Base-by-base conservation (phyloP, 1,140 invertebrate species). In the Tyrophagus putrescentiae region DNA sequence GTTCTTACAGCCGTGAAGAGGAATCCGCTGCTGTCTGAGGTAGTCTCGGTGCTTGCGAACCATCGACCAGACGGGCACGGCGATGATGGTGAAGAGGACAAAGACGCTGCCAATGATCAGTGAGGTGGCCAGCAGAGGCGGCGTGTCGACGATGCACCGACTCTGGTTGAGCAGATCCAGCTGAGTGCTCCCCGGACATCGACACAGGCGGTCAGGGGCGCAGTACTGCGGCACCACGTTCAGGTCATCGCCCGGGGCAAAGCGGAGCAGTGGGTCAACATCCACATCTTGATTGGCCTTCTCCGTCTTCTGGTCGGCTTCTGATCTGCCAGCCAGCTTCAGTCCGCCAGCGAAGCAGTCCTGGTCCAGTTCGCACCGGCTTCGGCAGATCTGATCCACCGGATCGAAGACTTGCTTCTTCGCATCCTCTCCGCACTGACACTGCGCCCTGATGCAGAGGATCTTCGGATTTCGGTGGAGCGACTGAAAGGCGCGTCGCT, bases 401-500 rank as follows among this genome's bases (percentile, higher is more conserved):
- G 45, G 7, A 21, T 48, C 45, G 31, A 7, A 48, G 6, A 21
- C 7, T 13, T 7, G 31, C 45, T 6, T 7, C n/a, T n/a, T n/a
- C n/a, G n/a, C n/a, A 21, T 21, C 7, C 13, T 18, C 45, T 21
- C 9, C 7, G 31, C 45, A 48, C 9, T 21, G 45, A 48, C 45
- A 48, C 7, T 48, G 7, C 13, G 18, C 23, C 7, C 31, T 21
- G 9, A 48, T 29, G 31, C 45, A 48, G 7, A 48, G 7, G 45
- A 48, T 48, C 18, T 48, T 48, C 6, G 45, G 45, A 48, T 48
- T 48, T 7, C 45, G 45, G 18, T 48, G 7, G 13, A 48, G 31
- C 7, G 45, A 25, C 7, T 48, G 7, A 29, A 48, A 48, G 23
- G 45, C 45, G 7, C 31, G 13, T 7, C 23, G 21, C 21, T 39